Percentiles rank a stretch among this genome's conserved stretches.
These are phyloP conservation scores for Poecilus cupreus DNA, from an alignment of 2,888 invertebrate species.

Conservation along the genomic window DNA sequence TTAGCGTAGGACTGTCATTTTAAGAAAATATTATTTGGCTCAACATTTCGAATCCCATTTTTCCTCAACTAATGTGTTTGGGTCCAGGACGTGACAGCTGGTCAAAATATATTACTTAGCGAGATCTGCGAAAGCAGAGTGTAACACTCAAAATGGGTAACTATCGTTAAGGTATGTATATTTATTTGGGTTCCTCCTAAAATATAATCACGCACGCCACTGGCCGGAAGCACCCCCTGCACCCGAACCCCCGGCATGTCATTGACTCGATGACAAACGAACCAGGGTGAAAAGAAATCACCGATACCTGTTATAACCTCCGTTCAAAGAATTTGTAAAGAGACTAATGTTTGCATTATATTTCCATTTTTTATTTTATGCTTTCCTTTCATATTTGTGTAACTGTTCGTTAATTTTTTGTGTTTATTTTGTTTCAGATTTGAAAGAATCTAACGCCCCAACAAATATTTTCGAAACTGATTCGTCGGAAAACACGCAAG, in stretches of 20 bases:
- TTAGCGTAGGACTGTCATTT: too few relatives aligned
- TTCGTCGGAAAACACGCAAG: not conserved
- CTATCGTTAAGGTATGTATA: too few relatives aligned
- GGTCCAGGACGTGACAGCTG: too few relatives aligned
- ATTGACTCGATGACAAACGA: slow-evolving; percentile 18
- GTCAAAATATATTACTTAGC: too few relatives aligned
- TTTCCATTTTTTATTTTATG: not conserved
- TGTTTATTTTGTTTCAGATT: slow-evolving; percentile 28
- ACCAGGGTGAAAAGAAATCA: slow-evolving; percentile 1
- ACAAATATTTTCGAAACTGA: not conserved
- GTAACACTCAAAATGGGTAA: too few relatives aligned
- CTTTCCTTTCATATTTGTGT: not conserved
- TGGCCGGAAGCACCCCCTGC: not conserved
- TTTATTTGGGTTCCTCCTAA: not conserved
- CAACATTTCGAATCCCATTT: too few relatives aligned
- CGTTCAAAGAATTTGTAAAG: not conserved
- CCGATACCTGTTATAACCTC: slow-evolving; percentile 10
- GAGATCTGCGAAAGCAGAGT: too few relatives aligned
- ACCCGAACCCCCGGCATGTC: not conserved
- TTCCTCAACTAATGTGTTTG: too few relatives aligned
- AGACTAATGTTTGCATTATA: slow-evolving; percentile 20
- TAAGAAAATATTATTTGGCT: too few relatives aligned
- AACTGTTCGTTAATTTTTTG: not conserved
- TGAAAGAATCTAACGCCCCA: slow-evolving; percentile 12
- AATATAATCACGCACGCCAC: not conserved